Evolutionary conservation across 1,140 invertebrate species (phyloP).

Genomic region (Drosophila trapezifrons): DNA sequence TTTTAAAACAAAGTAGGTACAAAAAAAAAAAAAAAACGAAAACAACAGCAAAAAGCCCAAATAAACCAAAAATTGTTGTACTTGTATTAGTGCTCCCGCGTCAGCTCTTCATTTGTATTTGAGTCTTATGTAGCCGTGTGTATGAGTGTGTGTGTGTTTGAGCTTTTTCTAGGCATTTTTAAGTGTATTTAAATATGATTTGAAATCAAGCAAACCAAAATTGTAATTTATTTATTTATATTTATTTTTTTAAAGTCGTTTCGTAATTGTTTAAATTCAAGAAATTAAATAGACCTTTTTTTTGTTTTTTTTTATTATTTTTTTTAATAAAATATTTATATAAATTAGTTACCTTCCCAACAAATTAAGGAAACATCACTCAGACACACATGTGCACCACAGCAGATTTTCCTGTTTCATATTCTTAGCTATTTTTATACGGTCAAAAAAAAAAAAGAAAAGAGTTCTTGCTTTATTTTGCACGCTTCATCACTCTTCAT

Average conservation of each 20-base stretch:
- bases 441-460: neutral
- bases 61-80: conserved; percentile 12
- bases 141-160: conserved; percentile 5
- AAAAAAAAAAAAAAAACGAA: conserved; percentile 12
- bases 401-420: conserved; percentile 16
- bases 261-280: too few relatives aligned
- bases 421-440: conserved; percentile 65
- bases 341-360: neutral
- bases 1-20: conserved; percentile 20
- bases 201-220: conserved; percentile 1
- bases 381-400: neutral
- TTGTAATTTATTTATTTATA: neutral
- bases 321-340: neutral
- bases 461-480: conserved; percentile 24
- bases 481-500: conserved; percentile 53
- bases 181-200: neutral
- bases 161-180: conserved; percentile 13
- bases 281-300: neutral
- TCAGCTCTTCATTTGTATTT: conserved; percentile 18
- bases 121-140: neutral
- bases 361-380: conserved; percentile 3
- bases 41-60: conserved; percentile 8
- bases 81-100: conserved; percentile 19
- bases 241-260: too few relatives aligned
- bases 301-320: too few relatives aligned